Evolutionary conservation across 2,888 invertebrate genomes (phyloP).

Genomic region (Allophyes oxyacanthae): DNA sequence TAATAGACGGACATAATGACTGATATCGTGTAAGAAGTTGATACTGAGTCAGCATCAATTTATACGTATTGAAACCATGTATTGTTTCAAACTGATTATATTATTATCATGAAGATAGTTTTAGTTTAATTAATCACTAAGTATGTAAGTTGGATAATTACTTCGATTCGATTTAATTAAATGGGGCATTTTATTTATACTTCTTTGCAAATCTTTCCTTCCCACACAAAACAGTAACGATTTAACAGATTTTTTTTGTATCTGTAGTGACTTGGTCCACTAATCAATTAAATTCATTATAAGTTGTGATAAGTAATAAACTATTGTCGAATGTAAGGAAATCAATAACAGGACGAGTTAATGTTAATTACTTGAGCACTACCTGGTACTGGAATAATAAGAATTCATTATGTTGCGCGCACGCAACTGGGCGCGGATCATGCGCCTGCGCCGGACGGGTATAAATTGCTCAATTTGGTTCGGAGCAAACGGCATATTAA

Average conservation of each 20-base stretch:
- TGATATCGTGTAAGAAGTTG: constrained; percentile 66
- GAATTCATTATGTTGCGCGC: constrained; percentile 55
- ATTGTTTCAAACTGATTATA: constrained; percentile 22
- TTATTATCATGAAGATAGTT: constrained; percentile 17
- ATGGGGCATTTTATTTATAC: too few species aligned
- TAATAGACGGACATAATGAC: constrained; percentile 81
- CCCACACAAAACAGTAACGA: too few species aligned
- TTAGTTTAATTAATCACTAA: constrained; percentile 5
- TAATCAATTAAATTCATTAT: constrained; percentile 32
- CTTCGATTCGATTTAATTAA: too few species aligned
- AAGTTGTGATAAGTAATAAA: constrained; percentile 42
- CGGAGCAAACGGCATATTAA: constrained; percentile 81
- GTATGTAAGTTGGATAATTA: neutral
- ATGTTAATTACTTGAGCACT: constrained; percentile 66
- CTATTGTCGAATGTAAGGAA: constrained; percentile 36
- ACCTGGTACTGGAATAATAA: constrained; percentile 60
- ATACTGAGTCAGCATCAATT: constrained; percentile 69
- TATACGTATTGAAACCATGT: constrained; percentile 24
- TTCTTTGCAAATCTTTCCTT: too few species aligned
- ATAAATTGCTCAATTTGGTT: constrained; percentile 86
- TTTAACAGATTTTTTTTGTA: too few species aligned
- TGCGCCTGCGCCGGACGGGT: constrained; percentile 68
- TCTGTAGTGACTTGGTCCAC: constrained; percentile 28
- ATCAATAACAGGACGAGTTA: constrained; percentile 51
- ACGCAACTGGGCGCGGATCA: constrained; percentile 55